These are phyloP conservation scores for Apamea anceps DNA, from an alignment of 2,888 invertebrate genomes.

Conservation along the genomic window DNA sequence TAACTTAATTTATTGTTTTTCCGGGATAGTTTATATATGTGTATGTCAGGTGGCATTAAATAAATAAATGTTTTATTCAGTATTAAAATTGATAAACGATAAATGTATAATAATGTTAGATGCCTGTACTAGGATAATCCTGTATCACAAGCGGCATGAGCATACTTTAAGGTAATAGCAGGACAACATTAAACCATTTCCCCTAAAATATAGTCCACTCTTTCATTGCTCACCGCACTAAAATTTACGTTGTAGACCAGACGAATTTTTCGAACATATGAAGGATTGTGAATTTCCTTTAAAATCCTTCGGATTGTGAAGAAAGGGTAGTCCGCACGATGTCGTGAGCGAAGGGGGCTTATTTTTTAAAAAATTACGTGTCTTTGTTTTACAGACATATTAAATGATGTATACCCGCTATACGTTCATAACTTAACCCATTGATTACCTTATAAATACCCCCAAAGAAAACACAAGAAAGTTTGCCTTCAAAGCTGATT, in stretches of 20 bases:
- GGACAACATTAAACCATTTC: too few species aligned
- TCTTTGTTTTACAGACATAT: not conserved
- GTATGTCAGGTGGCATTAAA: too few species aligned
- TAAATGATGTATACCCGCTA: constrained; percentile 2
- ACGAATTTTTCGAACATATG: not conserved
- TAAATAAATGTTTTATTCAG: too few species aligned
- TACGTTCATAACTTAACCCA: constrained; percentile 15
- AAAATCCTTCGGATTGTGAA: not conserved
- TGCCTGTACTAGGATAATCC: too few species aligned
- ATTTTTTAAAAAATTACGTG: not conserved
- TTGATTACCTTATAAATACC: constrained; percentile 42
- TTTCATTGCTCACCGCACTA: too few species aligned
- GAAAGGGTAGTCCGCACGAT: not conserved
- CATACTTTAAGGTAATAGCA: too few species aligned
- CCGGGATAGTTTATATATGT: too few species aligned
- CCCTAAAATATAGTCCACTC: too few species aligned
- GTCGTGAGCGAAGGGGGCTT: not conserved
- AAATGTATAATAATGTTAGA: too few species aligned
- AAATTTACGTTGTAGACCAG: not conserved
- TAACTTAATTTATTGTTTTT: too few species aligned
- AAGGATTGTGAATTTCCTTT: not conserved
- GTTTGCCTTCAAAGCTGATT: constrained; percentile 62
- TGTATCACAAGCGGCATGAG: too few species aligned
- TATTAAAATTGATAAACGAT: too few species aligned
- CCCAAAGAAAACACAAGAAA: constrained; percentile 53